Base-by-base conservation (phyloP, 2,888 invertebrate species). In the Ophion slaviceki region DNA sequence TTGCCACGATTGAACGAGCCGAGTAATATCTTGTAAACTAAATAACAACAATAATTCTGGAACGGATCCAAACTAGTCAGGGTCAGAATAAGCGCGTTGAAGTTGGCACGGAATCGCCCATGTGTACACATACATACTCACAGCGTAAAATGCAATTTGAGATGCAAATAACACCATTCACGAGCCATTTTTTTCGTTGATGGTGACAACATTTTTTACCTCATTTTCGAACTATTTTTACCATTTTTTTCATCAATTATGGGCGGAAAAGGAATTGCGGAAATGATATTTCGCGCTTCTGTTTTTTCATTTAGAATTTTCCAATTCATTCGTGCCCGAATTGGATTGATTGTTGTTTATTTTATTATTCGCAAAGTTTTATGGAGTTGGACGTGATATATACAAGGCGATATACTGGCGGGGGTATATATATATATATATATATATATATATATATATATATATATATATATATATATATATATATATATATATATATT, bases 301-400 rank as follows among this genome's bases (percentile, higher is more conserved):
- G 17, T 17, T 75, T 61, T 53, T 53, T 59, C 1, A 7, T 74
- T 11, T 14, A 57, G 7, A 61, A 74, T 74, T 62, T 24, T n/a
- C 5, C 45, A 62, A 47, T 53, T 45, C 32, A 32, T 77, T 40
- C 2, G 6, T 59, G 32, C 57, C n/a, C 28, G 47, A 47, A 17
- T 57, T 66, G 1, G 36, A 67, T 67, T 68, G 36, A 59, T 68
- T 45, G 67, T 40, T 59, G n/a, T 59, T 67, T 67, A 11, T 77
- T 68, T 14, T 77, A 40, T 36, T 40, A 59, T 82, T 82, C 28
- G 20, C 28, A 77, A 82, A 75, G 59, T 81, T 64, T 61, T 53
- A 75, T 79, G 40, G 66, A 76, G 66, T 77, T 53, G 77, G 20
- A 61, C 11, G 36, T 53, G 20, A 32, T 62, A 32, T 53, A 20